Conservation (phyloP, 2,113 vertebrate genomes). For the Petroica traversi region DNA sequence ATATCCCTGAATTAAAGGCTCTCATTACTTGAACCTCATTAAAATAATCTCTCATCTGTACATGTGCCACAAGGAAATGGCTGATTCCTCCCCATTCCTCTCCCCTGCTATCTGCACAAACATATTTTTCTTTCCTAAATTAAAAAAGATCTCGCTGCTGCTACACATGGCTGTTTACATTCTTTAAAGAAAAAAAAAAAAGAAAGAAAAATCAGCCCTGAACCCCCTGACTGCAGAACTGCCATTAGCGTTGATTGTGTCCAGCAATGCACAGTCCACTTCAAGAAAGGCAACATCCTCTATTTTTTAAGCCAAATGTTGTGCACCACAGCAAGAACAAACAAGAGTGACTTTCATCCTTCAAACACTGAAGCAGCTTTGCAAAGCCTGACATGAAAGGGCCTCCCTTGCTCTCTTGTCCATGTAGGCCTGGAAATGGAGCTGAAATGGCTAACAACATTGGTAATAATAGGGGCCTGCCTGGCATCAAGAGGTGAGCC, state of each 20-base stretch:
- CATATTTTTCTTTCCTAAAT: slow-evolving; percentile 20
- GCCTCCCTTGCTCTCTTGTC: slow-evolving; percentile 75
- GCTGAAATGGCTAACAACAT: slow-evolving; percentile 79
- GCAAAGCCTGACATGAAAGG: slow-evolving; percentile 86
- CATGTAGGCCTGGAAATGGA: slow-evolving; percentile 83
- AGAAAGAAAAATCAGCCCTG: not conserved
- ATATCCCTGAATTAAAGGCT: not conserved
- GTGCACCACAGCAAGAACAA: slow-evolving; percentile 39
- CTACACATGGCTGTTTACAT: slow-evolving; percentile 12
- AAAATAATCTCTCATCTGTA: slow-evolving; percentile 53
- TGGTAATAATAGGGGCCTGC: slow-evolving; percentile 88
- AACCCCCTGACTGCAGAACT: slow-evolving; percentile 4
- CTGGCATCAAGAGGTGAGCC: slow-evolving; percentile 86
- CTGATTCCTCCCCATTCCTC: not conserved
- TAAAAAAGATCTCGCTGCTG: not conserved
- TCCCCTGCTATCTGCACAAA: not conserved
- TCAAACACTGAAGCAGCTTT: slow-evolving; percentile 66
- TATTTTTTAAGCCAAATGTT: slow-evolving; percentile 60
- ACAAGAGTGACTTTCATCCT: slow-evolving; percentile 67
- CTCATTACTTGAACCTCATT: slow-evolving; percentile 41
- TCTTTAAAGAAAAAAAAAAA: not conserved
- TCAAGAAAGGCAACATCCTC: slow-evolving; percentile 58
- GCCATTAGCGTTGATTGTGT: slow-evolving; percentile 44
- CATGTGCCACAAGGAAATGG: not conserved
- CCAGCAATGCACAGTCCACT: not conserved